Conservation (phyloP, 30 jellyfish, hydroid and myxozoan genomes). For the Pelagia noctiluca region DNA sequence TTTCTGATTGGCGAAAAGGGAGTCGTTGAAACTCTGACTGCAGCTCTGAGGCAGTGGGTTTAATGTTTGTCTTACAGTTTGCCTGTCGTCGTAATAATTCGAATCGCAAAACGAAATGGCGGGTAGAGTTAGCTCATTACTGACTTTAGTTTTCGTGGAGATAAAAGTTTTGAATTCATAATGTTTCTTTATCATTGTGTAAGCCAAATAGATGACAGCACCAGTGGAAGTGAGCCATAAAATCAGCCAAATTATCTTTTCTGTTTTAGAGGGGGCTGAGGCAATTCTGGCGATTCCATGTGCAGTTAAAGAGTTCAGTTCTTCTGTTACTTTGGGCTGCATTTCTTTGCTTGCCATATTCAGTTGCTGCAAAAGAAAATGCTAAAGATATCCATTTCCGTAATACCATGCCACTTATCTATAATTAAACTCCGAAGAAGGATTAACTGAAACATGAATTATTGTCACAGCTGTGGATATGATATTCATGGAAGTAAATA, state of each 20-base stretch:
- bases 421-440: too few species aligned
- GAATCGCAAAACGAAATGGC: slow-evolving; percentile 60
- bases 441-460: too few species aligned
- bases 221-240: slow-evolving; percentile 11
- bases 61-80: neutral
- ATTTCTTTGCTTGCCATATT: too few species aligned
- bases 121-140: slow-evolving; percentile 15
- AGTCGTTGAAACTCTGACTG: neutral
- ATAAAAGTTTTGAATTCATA: neutral
- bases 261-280: neutral
- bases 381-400: too few species aligned
- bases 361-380: too few species aligned
- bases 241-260: slow-evolving; percentile 7
- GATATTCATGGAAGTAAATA: too few species aligned
- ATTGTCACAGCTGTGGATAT: too few species aligned
- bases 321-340: too few species aligned
- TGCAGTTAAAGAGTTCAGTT: slow-evolving; percentile 16
- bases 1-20: slow-evolving; percentile 14
- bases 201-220: neutral
- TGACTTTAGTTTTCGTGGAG: neutral
- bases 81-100: neutral
- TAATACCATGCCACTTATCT: too few species aligned
- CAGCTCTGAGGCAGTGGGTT: slow-evolving; percentile 53
- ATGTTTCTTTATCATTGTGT: neutral
- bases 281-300: slow-evolving; percentile 44